Conservation (phyloP, 2,113 vertebrate genomes). For the Desmodus rotundus region DNA sequence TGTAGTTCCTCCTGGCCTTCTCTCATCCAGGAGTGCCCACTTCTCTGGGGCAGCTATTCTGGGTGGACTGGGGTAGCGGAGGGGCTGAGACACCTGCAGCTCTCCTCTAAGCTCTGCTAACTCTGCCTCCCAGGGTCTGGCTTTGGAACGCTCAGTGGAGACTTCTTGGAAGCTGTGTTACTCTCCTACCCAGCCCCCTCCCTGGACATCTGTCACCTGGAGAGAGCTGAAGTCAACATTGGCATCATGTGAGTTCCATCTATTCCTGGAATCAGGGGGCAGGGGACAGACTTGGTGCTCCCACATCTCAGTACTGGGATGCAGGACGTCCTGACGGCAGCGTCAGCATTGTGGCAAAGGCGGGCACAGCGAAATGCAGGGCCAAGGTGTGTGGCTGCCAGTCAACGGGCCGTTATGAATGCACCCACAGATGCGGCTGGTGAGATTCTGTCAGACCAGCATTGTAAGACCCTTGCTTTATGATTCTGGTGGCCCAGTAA, state of each 20-base stretch:
- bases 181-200: not conserved
- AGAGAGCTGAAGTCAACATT: not conserved
- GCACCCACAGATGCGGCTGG: accelerated
- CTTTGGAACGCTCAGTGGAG: not conserved
- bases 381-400: not conserved
- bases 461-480: not conserved
- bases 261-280: not conserved
- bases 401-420: accelerated
- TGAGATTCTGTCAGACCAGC: not conserved
- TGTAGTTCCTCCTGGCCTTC: not conserved
- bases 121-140: not conserved
- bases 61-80: not conserved
- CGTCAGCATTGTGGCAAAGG: not conserved
- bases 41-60: not conserved
- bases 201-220: not conserved
- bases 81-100: not conserved
- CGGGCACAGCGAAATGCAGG: not conserved
- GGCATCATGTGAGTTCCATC: not conserved
- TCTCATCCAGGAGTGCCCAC: not conserved
- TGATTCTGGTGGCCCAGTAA: not conserved
- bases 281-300: not conserved
- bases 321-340: not conserved
- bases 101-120: not conserved
- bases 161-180: not conserved
- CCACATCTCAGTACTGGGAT: not conserved